Evolutionary conservation across 1,140 invertebrate genomes (phyloP), one percentile per base, ranked within the genome.

Genomic region (Catajapyx aquilonaris): DNA sequence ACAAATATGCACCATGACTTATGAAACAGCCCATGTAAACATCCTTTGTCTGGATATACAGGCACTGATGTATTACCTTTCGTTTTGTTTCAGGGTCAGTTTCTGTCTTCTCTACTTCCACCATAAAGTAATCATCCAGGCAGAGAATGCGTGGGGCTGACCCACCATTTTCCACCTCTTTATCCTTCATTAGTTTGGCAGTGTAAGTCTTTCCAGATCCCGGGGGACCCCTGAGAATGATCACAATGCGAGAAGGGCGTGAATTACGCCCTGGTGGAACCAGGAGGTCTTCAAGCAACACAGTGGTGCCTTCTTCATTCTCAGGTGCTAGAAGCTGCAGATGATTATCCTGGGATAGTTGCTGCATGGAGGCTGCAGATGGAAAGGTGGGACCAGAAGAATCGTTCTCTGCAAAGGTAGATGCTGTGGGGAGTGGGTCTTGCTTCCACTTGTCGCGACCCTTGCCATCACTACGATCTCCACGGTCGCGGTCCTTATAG

Each of bases 41-140:
- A n/a, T n/a, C n/a, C n/a, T n/a, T n/a, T n/a, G n/a, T n/a, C n/a
- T n/a, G n/a, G n/a, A n/a, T n/a, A n/a, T n/a, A 32, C 30, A 38
- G 18, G 39, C 31, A 34, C 38, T 46, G 7, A n/a, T n/a, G n/a
- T n/a, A n/a, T n/a, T n/a, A 75, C 56, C 53, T 66, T 73, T 49
- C 77, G 81, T 10, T 81, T 81, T 38, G 79, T 81, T 44, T 77
- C 71, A 5, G 69, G 61, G 51, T 86, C 81, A 20, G 66, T 66
- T 43, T 75, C 67, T 49, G 76, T 69, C 46, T 76, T 73, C 55
- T 91, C 87, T 34, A 74, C 70, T 62, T 94, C 88, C 31, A 79
- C 73, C 59, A 93, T 78, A 49, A 93, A 95, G 56, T 95, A 96
- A 62, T 96, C 88, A 59, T 96, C 88, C 30, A 96, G 68, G 43